Conservation (phyloP, 2,797 vertebrate species). For the Poeciliopsis infans region DNA sequence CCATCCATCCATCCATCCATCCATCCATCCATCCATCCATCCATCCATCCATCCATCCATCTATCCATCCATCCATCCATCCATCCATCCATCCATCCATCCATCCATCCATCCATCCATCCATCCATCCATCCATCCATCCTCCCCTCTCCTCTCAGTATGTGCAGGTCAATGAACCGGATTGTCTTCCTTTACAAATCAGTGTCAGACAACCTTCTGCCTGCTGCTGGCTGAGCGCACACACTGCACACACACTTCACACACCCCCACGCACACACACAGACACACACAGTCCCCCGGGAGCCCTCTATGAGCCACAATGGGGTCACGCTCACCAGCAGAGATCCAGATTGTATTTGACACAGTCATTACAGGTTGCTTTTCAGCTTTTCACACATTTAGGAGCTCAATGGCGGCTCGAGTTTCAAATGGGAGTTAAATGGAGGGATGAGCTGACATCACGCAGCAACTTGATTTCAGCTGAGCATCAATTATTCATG, state of each 20-base stretch:
- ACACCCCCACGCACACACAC: slow-evolving; percentile 22
- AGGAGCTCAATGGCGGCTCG: slow-evolving; percentile 44
- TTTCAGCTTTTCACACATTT: slow-evolving; percentile 63
- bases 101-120: no score
- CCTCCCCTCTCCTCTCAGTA: slow-evolving; percentile 35
- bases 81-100: no score
- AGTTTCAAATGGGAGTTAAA: slow-evolving; percentile 64
- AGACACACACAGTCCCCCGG: slow-evolving; percentile 43
- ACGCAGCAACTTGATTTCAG: slow-evolving; percentile 43
- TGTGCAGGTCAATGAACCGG: slow-evolving; percentile 82
- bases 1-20: no score
- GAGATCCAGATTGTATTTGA: slow-evolving; percentile 71
- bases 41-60: no score
- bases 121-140: no score
- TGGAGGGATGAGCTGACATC: slow-evolving; percentile 25
- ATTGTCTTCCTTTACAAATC: slow-evolving; percentile 85
- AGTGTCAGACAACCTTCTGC: slow-evolving; percentile 86
- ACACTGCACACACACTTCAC: slow-evolving; percentile 38
- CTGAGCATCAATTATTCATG: slow-evolving; percentile 69
- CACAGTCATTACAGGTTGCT: slow-evolving; percentile 75
- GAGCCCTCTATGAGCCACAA: slow-evolving; percentile 64
- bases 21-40: no score
- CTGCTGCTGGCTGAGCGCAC: slow-evolving; percentile 58
- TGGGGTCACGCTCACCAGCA: slow-evolving; percentile 60
- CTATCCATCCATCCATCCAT: no score